Evolutionary conservation across 2,797 vertebrate species (phyloP).

Genomic region (Fratercula arctica): DNA sequence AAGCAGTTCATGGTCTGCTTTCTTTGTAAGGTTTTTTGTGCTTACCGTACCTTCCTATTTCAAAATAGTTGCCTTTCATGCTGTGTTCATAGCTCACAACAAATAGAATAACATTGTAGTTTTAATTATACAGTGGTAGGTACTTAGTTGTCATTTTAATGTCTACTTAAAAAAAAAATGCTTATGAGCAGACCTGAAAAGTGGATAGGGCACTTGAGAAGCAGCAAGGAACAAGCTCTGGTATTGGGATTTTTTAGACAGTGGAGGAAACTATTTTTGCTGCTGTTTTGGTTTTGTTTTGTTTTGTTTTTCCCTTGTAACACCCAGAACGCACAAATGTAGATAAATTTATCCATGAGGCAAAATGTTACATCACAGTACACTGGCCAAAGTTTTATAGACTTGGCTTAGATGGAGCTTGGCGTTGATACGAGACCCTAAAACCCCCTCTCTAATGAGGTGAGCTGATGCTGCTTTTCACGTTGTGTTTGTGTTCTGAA

Average conservation of each 20-base stretch:
- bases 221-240: neutral
- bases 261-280: neutral
- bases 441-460: neutral
- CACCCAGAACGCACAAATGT: neutral
- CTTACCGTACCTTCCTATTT: neutral
- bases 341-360: neutral
- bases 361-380: neutral
- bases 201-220: neutral
- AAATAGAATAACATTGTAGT: neutral
- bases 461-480: neutral
- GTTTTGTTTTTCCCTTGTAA: neutral
- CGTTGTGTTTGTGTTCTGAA: neutral
- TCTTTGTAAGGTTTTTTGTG: neutral
- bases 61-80: neutral
- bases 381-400: neutral
- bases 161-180: neutral
- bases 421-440: fast-evolving
- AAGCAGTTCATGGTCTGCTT: neutral
- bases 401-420: neutral
- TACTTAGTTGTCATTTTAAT: neutral
- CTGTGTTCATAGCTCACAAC: neutral
- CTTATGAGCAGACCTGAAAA: neutral
- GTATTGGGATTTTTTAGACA: neutral
- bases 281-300: neutral
- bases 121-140: neutral